Base-by-base conservation (phyloP, 2,113 vertebrate genomes). In the Fulmarus glacialis region DNA sequence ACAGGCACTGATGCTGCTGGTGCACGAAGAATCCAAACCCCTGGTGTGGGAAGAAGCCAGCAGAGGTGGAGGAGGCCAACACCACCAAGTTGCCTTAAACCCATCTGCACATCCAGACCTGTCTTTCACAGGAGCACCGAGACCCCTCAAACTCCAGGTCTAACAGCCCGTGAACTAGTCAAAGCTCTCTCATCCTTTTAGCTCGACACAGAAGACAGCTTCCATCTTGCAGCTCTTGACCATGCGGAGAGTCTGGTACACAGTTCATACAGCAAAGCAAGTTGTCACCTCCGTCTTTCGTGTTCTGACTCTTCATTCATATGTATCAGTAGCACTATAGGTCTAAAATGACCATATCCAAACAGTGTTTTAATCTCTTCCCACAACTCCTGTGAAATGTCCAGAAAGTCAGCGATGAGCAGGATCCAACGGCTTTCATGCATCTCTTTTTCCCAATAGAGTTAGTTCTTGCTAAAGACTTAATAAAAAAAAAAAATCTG, bases 331-430 rank as follows among this genome's bases (percentile, higher is more conserved):
- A 40, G 58, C 32, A 4, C 13, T 14, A 56, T 1, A 38, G 71
- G 27, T 59, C 48, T 56, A 11, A 20, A 59, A 27, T 0, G 34
- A 23, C 34, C 0, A 21, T 0, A 20, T 1, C 34, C 40, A 71
- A 50, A 47, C 42, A 18, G 18, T 0, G 11, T 4, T 55, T 58
- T 32, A 32, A 58, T 59, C 52, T 88, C 82, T 67, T 34, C 83
- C 67, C 86, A 29, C 21, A 81, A 3, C 11, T 40, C n/a, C 72
- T 0, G 13, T 5, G 63, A 32, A 27, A 34, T 0, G 2, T 42
- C 59, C 96, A 34, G 64, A 30, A 34, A 40, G 56, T 9, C 83
- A 22, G 22, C 0, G 5, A 14, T 3, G 17, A 85, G 74, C 79
- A 43, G 89, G 68, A 74, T 75, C 66, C 77, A 13, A 0, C 26